phyloP scores from a whole-genome alignment of 2,797 vertebrate genomes.

The Pelodytes ibericus region DNA sequence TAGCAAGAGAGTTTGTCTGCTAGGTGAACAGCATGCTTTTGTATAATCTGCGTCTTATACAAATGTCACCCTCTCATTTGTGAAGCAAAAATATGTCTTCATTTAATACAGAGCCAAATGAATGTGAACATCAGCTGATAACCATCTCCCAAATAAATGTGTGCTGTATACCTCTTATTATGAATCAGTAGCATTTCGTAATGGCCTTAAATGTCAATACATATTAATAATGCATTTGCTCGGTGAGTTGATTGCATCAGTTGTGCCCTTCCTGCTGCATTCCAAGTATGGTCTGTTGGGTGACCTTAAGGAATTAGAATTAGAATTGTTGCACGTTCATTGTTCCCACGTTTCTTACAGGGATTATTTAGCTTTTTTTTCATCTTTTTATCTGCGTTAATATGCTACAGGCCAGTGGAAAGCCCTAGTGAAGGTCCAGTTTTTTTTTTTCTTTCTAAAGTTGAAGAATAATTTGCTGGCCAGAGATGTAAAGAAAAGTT shows the following conservation, averaged over 20 bases:
- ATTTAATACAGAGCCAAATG: slow-evolving; percentile 12
- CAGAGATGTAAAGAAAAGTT: no score
- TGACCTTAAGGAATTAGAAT: slow-evolving; percentile 34
- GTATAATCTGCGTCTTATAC: background rate
- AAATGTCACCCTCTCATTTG: background rate
- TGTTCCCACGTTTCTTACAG: background rate
- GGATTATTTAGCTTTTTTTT: background rate
- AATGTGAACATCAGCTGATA: background rate
- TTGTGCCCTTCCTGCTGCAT: slow-evolving; percentile 31
- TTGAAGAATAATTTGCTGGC: no score
- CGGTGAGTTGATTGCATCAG: slow-evolving; percentile 26
- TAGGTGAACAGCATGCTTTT: no score
- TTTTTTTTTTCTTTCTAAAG: no score
- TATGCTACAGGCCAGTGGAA: background rate
- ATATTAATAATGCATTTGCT: slow-evolving; percentile 40
- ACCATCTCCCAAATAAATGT: slow-evolving; percentile 21
- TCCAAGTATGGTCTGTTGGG: slow-evolving; percentile 21
- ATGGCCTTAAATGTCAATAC: slow-evolving; percentile 38
- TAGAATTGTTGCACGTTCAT: background rate
- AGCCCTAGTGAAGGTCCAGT: no score
- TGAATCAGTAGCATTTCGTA: slow-evolving; percentile 36
- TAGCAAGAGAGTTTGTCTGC: no score
- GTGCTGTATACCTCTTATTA: slow-evolving; percentile 25
- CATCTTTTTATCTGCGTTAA: background rate
- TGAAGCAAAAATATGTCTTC: slow-evolving; percentile 25